These are phyloP conservation scores for Drosophila nigromelanica DNA, from an alignment of 1,140 invertebrate species.

Conservation along the genomic window DNA sequence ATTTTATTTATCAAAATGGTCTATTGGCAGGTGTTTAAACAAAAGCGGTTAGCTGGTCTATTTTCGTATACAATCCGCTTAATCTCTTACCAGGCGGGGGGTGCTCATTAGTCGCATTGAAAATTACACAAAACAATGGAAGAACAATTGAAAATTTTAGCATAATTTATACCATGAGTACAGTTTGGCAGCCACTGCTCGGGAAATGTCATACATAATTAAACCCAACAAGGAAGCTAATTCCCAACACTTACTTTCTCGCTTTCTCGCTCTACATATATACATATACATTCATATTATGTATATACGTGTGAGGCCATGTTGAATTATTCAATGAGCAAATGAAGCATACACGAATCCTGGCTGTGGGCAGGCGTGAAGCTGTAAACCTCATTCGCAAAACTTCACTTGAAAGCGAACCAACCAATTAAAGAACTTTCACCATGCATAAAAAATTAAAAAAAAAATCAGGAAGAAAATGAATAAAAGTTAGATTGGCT, in stretches of 20 bases:
- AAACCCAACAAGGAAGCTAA: conserved; percentile 53
- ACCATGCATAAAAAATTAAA: conserved; percentile 16
- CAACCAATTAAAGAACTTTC: conserved; percentile 40
- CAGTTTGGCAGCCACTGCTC: conserved; percentile 62
- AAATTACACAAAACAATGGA: conserved; percentile 62
- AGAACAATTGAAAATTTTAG: conserved; percentile 41
- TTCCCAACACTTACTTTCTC: conserved; percentile 36
- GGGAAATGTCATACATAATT: conserved; percentile 59
- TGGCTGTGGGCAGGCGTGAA: conserved; percentile 56
- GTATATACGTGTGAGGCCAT: conserved; percentile 9
- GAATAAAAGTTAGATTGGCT: neutral
- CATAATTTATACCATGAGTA: conserved; percentile 65
- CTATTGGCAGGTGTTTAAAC: conserved; percentile 35
- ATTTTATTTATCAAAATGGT: conserved; percentile 58
- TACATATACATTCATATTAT: neutral
- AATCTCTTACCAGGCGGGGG: neutral
- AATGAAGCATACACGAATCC: conserved; percentile 51
- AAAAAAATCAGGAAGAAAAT: conserved; percentile 8
- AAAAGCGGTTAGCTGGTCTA: conserved; percentile 43
- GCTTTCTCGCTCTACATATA: too few relatives aligned
- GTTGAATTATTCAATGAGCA: conserved; percentile 70
- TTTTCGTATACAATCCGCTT: conserved; percentile 13
- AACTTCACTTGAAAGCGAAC: conserved; percentile 38
- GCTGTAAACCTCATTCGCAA: conserved; percentile 62
- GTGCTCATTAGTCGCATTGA: conserved; percentile 63